Percentiles rank a stretch among this genome's conserved stretches.
Conservation (phyloP, 2,113 vertebrate genomes). For the Tapirus terrestris region DNA sequence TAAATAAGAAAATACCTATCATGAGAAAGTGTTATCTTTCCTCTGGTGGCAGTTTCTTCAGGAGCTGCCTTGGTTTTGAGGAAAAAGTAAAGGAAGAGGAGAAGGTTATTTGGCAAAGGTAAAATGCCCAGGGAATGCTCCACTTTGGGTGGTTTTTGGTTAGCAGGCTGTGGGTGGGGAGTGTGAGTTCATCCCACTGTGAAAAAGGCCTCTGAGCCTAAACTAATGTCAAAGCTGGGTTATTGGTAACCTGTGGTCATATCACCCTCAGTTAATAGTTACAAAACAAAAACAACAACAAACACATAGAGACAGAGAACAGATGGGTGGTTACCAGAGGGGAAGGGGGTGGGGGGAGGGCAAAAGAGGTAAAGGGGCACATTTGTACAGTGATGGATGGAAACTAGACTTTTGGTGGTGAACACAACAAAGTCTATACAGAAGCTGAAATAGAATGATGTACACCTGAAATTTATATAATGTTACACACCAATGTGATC, state of each 20-base stretch:
- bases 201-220: not conserved
- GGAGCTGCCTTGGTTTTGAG: not conserved
- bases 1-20: not conserved
- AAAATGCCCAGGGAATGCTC: not conserved
- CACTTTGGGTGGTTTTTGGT: not conserved
- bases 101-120: not conserved
- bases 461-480: too few species aligned
- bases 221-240: not conserved
- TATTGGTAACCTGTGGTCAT: not conserved
- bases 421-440: too few species aligned
- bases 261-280: not conserved
- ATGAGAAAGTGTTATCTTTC: not conserved
- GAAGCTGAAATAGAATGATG: too few species aligned
- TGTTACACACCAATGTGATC: too few species aligned
- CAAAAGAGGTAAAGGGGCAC: too few species aligned
- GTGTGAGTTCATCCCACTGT: not conserved
- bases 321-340: too few species aligned
- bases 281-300: too few species aligned
- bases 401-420: too few species aligned
- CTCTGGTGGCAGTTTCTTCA: not conserved
- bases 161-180: not conserved
- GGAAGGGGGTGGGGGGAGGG: too few species aligned
- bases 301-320: too few species aligned
- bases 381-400: too few species aligned
- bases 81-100: not conserved